These are phyloP conservation scores for Daphoenositta chrysoptera DNA, from an alignment of 2,113 vertebrate genomes.

Conservation along the genomic window DNA sequence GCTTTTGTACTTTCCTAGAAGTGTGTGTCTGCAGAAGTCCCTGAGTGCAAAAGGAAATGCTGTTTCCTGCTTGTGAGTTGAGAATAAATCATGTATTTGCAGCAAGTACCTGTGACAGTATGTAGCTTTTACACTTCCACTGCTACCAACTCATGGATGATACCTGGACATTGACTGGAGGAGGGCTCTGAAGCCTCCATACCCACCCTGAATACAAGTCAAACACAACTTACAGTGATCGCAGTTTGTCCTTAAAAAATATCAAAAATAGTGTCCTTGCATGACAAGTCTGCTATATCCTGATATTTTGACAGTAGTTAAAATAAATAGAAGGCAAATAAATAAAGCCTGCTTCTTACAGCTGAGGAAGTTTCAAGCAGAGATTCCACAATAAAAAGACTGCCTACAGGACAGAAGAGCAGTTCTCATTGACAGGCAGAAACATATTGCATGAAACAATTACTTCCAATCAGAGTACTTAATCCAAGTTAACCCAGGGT, in stretches of 20 bases:
- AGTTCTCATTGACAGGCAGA: not conserved
- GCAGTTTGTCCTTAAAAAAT: not conserved
- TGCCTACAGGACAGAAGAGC: not conserved
- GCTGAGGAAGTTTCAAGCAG: not conserved
- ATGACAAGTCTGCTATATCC: not conserved
- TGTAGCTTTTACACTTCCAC: not conserved
- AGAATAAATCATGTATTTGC: not conserved
- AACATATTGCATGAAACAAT: not conserved
- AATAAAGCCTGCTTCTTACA: not conserved
- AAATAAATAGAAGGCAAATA: not conserved
- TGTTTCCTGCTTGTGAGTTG: not conserved
- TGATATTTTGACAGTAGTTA: not conserved
- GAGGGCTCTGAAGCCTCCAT: not conserved
- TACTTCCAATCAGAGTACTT: not conserved
- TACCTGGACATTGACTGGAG: not conserved
- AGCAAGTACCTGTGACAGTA: not conserved
- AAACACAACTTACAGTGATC: not conserved
- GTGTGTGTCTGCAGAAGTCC: accelerated
- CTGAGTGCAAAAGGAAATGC: not conserved
- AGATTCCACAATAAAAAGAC: not conserved
- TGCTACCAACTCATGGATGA: accelerated
- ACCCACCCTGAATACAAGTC: not conserved
- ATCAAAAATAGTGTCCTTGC: not conserved
- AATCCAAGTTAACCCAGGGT: not conserved
- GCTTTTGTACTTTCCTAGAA: not conserved